phyloP scores from a whole-genome alignment of 2,113 vertebrate species.

The Oryzias celebensis region DNA sequence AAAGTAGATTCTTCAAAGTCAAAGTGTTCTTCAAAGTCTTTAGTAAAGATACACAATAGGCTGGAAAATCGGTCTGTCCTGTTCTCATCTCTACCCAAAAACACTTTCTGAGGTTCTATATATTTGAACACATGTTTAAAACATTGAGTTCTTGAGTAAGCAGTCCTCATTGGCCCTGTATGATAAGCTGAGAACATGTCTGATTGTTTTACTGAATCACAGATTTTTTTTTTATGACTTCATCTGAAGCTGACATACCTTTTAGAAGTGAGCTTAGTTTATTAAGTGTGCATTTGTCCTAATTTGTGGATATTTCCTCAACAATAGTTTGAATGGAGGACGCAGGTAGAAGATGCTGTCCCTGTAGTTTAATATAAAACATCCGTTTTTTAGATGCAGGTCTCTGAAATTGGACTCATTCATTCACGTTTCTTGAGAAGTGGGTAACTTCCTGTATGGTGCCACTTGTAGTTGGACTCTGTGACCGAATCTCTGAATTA shows the following conservation, averaged over 20 bases:
- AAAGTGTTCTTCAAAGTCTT: background rate
- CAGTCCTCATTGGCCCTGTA: background rate
- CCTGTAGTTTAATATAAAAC: no score
- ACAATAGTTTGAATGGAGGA: no score
- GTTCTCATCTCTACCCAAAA: background rate
- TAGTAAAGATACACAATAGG: background rate
- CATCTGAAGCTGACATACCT: no score
- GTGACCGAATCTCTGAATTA: no score
- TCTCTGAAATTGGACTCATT: no score
- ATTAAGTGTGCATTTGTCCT: no score
- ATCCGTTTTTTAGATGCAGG: no score
- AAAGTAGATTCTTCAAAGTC: constrained; percentile 11
- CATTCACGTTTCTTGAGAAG: background rate
- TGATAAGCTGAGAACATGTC: background rate
- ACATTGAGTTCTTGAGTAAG: background rate
- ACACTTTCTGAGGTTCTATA: background rate
- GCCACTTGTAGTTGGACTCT: background rate
- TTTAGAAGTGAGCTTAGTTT: no score
- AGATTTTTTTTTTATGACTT: no score
- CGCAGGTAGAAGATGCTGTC: no score
- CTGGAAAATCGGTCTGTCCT: background rate
- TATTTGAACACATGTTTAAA: background rate
- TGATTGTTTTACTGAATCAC: no score
- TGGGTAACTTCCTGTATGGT: background rate
- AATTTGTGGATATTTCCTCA: no score